Evolutionary conservation across 2,888 invertebrate species (phyloP).

Genomic region (Euclidia mi): DNA sequence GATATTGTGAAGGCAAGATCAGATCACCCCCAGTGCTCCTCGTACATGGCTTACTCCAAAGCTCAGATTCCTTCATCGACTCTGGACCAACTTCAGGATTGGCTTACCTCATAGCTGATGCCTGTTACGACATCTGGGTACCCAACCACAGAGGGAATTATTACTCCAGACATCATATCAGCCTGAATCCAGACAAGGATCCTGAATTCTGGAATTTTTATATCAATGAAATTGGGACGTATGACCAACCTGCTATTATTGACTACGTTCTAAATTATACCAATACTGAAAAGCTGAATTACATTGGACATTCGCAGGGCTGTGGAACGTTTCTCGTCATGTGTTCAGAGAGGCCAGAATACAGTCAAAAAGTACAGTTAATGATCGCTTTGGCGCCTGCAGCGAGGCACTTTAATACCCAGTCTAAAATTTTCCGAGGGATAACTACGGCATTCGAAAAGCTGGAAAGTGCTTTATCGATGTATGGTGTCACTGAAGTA

Average conservation of each 20-base stretch:
- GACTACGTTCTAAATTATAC: constrained; percentile 73
- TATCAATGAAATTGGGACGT: constrained; percentile 86
- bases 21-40: constrained; percentile 70
- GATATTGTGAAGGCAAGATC: constrained; percentile 52
- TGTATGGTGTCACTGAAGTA: constrained; percentile 64
- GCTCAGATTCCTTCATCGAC: constrained; percentile 74
- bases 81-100: constrained; percentile 70
- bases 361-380: constrained; percentile 91
- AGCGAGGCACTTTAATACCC: constrained; percentile 79
- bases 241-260: constrained; percentile 92
- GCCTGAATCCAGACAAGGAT: constrained; percentile 70
- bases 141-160: constrained; percentile 73
- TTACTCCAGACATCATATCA: constrained; percentile 87
- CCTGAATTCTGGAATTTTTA: constrained; percentile 62
- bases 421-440: constrained; percentile 81
- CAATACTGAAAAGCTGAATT: constrained; percentile 65
- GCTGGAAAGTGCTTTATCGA: constrained; percentile 54
- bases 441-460: constrained; percentile 43
- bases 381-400: constrained; percentile 92
- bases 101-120: constrained; percentile 61
- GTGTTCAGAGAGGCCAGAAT: constrained; percentile 91
- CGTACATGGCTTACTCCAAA: constrained; percentile 77
- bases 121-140: constrained; percentile 61
- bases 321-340: constrained; percentile 85
- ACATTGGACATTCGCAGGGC: constrained; percentile 58